Base-by-base conservation (phyloP, 2,888 invertebrate species). In the Syrista parreyssii region DNA sequence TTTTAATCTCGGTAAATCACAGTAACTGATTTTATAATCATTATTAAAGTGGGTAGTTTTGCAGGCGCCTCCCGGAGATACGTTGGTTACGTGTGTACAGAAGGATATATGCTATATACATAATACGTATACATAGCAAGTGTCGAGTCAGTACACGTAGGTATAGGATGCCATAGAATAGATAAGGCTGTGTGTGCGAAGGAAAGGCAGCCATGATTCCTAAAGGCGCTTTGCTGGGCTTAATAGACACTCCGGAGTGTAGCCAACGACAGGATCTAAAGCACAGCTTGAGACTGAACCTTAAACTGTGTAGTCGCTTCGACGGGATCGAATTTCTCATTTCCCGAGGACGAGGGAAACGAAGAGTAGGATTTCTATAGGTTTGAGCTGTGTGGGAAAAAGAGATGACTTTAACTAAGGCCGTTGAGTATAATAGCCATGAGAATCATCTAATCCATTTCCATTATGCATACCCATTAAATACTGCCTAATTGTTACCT, bases 1-100 rank as follows among this genome's bases (percentile, higher is more conserved):
- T 84, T 83, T 84, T 86, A 86, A 84, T 84, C 84, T 81, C 83
- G 78, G 78, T 82, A 82, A 83, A 83, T 86, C 82, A 79, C 79
- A 35, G 73, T 82, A 82, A 84, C 81, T 82, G 85, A 87, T 84
- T 86, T 86, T 84, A 83, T 83, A 84, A 86, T 84, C 84, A 82
- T 83, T 80, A 82, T 84, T 82, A 84, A 86, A 82, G 79, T 79
- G 68, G 71, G 74, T 82, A 82, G 78, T 80, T 81, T 79, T 73
- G 55, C 73, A 55, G 15, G 33, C 30, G 36, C 33, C 73, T 40
- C 15, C 4, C 40, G 0, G 15, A 32, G 23, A 12, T 55, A 23
- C 55, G 72, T 76, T 12, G 69, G 30, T 30, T 69, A 69, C 69
- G 30, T 74, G n/a, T 74, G 31, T 35, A n/a, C 36, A 40, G 55